Evolutionary conservation across 1,140 invertebrate genomes (phyloP).

Genomic region (Drosophila elegans): DNA sequence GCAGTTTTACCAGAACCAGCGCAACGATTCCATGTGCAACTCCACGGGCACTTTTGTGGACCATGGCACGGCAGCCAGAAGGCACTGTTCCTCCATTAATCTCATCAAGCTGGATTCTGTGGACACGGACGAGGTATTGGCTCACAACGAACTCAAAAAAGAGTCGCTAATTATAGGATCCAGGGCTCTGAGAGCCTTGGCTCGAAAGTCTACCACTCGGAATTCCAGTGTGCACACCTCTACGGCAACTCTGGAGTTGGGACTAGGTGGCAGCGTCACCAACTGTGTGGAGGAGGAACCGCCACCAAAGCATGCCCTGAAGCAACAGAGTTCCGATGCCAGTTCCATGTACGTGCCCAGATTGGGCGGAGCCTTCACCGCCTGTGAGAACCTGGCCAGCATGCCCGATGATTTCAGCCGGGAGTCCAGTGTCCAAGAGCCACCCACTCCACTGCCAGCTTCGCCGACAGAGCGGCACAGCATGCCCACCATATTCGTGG

Average conservation of each 20-base stretch:
- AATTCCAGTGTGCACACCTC: constrained; percentile 85
- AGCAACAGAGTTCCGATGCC: constrained; percentile 86
- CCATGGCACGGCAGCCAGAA: constrained; percentile 65
- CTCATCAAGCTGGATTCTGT: constrained; percentile 70
- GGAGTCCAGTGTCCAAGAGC: constrained; percentile 9
- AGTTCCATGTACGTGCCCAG: constrained; percentile 86
- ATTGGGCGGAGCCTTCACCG: constrained; percentile 85
- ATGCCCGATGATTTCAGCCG: constrained; percentile 86
- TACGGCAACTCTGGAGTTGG: constrained; percentile 85
- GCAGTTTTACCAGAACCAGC: constrained; percentile 87
- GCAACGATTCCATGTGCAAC: constrained; percentile 65
- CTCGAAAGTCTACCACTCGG: constrained; percentile 64
- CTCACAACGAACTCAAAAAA: constrained; percentile 64
- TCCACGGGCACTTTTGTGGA: constrained; percentile 85
- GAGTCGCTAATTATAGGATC: constrained; percentile 80
- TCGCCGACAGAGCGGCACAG: constrained; percentile 81
- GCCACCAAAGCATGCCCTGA: constrained; percentile 16
- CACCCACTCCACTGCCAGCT: constrained; percentile 3
- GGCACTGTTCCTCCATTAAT: constrained; percentile 76
- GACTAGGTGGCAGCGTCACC: constrained; percentile 58
- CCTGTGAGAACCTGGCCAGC: constrained; percentile 88
- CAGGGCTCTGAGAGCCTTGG: constrained; percentile 66
- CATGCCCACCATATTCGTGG: constrained; percentile 86
- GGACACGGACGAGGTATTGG: constrained; percentile 49
- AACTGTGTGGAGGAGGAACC: constrained; percentile 62